Base-by-base conservation (phyloP, 2,113 vertebrate species). In the Glaucomys volans region DNA sequence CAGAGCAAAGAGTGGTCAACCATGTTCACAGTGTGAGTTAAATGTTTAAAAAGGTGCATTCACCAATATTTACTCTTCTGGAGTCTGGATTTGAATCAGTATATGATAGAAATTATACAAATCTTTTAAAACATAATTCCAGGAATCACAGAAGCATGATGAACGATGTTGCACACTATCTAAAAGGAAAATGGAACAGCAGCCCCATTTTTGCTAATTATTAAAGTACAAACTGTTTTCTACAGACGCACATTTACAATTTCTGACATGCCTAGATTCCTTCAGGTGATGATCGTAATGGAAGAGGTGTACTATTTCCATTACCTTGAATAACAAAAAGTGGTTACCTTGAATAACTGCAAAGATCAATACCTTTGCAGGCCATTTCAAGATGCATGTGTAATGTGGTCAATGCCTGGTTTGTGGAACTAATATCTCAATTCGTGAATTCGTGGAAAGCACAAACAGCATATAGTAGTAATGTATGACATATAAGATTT, bases 51-150 rank as follows among this genome's bases (percentile, higher is more conserved):
- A n/a, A n/a, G 57, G 2, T 28, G 16, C 4, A 4, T 83, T 91
- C 44, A 81, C 12, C 57, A 22, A 50, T 26, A 40, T 91, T 89
- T 75, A 91, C 30, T 6, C 18, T 93, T 88, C n/a, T 88, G 30
- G 52, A 94, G 40, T 79, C 79, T 84, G 14, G 28, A 4, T 11
- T 54, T 57, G 42, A 94, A 75, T 89, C 16, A 24, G 22, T 71
- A 17, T 52, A 44, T 50, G 10, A 54, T 57, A 37, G 74, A 84
- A 86, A 95, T 44, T 44, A 66, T 8, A 64, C 83, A 64, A 71
- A n/a, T 52, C 6, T 72, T 88, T 87, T 90, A 85, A 87, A 32
- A 95, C 92, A 80, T 12, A 52, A 96, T 87, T 76, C 42, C 44
- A 93, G n/a, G 50, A 87, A 91, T 90, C 11, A 26, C 35, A 88